Percentiles rank a stretch among this genome's conserved stretches.
phyloP scores from a whole-genome alignment of 2,797 vertebrate species.

The Coracias cyanogaster region DNA sequence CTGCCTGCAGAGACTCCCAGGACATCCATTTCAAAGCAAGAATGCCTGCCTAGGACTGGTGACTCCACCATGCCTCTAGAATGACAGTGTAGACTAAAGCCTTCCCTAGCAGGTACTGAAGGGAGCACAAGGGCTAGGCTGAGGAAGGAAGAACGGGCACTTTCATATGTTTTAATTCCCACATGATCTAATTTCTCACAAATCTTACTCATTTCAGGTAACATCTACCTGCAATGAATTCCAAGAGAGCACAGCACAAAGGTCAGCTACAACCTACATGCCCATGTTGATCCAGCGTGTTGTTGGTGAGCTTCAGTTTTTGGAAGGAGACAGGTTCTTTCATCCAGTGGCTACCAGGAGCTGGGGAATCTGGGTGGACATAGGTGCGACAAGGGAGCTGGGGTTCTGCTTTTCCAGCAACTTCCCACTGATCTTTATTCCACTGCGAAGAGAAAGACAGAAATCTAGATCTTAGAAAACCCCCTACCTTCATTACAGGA shows the following conservation, averaged over 20 bases:
- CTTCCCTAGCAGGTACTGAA: background rate
- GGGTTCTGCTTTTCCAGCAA: conserved; percentile 92
- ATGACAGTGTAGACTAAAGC: background rate
- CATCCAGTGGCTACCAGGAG: conserved; percentile 94
- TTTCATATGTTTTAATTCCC: background rate
- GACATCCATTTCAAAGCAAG: background rate
- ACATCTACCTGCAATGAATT: background rate
- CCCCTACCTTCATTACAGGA: background rate
- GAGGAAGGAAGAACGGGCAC: background rate
- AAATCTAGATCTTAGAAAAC: background rate
- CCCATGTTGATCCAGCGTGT: conserved; percentile 91
- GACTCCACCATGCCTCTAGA: background rate
- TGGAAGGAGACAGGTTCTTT: conserved; percentile 91
- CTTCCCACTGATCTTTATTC: conserved; percentile 95
- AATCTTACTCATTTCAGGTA: background rate
- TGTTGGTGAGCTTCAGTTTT: conserved; percentile 95
- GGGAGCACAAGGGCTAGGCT: background rate
- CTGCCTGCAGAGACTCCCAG: background rate
- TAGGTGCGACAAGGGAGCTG: conserved; percentile 92
- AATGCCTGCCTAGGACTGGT: background rate
- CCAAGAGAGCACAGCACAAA: background rate
- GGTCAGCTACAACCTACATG: conserved; percentile 80
- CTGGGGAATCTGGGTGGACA: conserved; percentile 92
- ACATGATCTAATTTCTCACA: background rate
- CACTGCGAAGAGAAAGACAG: conserved; percentile 78